phyloP scores from a whole-genome alignment of 37 sponge, comb jelly and placozoan genomes.

The Petrosia ficiformis region DNA sequence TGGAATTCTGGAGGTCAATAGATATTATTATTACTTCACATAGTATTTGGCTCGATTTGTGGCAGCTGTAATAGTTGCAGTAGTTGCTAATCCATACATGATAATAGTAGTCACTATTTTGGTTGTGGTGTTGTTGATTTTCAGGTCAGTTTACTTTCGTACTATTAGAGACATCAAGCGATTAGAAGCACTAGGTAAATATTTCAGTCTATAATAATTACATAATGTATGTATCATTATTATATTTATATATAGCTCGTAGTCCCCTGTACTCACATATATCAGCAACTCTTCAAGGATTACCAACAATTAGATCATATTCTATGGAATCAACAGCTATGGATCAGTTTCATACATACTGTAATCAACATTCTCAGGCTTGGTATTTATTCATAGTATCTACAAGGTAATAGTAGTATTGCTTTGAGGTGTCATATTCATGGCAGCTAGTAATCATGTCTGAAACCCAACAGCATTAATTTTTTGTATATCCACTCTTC shows the following conservation, averaged over 20 bases:
- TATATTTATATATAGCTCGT: slow-evolving; percentile 29
- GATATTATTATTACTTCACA: background rate
- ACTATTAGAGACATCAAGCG: slow-evolving; percentile 26
- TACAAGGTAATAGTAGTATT: too few relatives aligned
- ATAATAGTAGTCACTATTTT: slow-evolving; percentile 15
- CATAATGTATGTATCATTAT: background rate
- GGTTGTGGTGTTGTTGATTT: background rate
- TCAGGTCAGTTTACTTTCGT: slow-evolving; percentile 17
- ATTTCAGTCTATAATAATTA: background rate
- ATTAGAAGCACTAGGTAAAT: slow-evolving; percentile 40
- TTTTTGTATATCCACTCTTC: too few relatives aligned
- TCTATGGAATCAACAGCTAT: slow-evolving; percentile 6
- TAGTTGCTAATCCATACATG: slow-evolving; percentile 15
- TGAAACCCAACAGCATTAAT: too few relatives aligned
- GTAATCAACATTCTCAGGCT: slow-evolving; percentile 37
- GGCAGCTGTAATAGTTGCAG: slow-evolving; percentile 11
- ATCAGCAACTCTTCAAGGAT: slow-evolving; percentile 43
- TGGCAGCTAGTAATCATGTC: too few relatives aligned
- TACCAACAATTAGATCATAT: slow-evolving; percentile 51
- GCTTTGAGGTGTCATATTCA: too few relatives aligned
- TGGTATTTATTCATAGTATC: slow-evolving; percentile 14
- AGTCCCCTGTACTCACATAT: slow-evolving; percentile 62
- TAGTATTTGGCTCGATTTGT: slow-evolving; percentile 6
- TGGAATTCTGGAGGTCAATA: background rate
- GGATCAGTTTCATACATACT: slow-evolving; percentile 26